Base-by-base conservation (phyloP, 1,140 invertebrate genomes). In the Thaumetopoea pityocampa region DNA sequence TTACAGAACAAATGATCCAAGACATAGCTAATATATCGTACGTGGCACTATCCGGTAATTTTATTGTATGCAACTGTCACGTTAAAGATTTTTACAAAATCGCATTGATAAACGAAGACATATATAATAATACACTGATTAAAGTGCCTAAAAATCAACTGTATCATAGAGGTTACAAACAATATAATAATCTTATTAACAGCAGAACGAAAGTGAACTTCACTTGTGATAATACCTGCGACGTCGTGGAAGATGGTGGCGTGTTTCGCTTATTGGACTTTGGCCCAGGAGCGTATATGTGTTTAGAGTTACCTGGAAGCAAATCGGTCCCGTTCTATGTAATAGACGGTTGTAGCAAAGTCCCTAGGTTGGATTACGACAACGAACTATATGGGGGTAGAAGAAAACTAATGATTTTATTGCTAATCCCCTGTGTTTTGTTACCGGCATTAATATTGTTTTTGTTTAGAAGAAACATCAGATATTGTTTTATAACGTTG, bases 401-500 rank as follows among this genome's bases (percentile, higher is more conserved):
- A 48, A 60, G 58, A 4, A 54, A 45, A 20, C 19, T 81, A 3
- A 30, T 67, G 1, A 27, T 48, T 1, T 36, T 73, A 3, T 19
- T 80, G 0, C 15, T 72, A 0, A 45, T 76, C 27, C 66, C 67
- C 2, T 23, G 48, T 2, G 2, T 69, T 0, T 19, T 81, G 3
- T 8, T 86, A 5, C 72, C 70, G 1, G 6, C 66, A 1, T 24
- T 78, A 1, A 10, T 73, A 1, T 45, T 77, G 14, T 71, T 77
- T 9, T 38, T 86, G 0, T 72, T 81, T 18, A 83, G 85, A 12
- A 86, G 86, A 47, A 83, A 85, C 28, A 82, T 89, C 1, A 79
- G 74, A 53, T 89, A 89, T 49, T 89, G 87, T 48, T 83, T 81
- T 20, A 83, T 89, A n/a, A 87, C 83, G 0, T 51, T 89, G 18